Evolutionary conservation across 2,797 vertebrate genomes (phyloP).

Genomic region (Eutrigla gurnardus): DNA sequence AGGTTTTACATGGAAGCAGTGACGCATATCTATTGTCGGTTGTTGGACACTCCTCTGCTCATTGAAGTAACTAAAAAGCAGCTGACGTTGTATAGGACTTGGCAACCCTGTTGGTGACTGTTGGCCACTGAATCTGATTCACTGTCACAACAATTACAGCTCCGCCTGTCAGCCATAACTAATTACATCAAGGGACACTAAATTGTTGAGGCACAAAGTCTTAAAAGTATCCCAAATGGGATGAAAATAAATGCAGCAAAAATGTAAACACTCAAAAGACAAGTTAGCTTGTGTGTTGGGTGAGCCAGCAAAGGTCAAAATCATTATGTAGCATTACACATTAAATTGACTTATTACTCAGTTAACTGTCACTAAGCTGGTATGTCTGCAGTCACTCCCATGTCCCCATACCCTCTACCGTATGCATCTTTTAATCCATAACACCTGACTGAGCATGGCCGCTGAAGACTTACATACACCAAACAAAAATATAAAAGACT

Average conservation of each 20-base stretch:
- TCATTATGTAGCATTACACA: neutral
- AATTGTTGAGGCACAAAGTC: neutral
- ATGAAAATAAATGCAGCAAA: neutral
- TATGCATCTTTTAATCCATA: neutral
- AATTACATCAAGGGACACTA: neutral
- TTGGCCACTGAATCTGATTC: slow-evolving; percentile 11
- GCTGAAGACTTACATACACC: neutral
- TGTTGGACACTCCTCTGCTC: slow-evolving; percentile 72
- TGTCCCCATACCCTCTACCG: neutral
- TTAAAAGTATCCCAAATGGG: neutral
- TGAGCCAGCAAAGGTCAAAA: neutral
- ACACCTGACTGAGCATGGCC: neutral
- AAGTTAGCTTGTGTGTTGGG: neutral
- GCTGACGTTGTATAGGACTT: slow-evolving; percentile 49
- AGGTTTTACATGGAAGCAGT: slow-evolving; percentile 75
- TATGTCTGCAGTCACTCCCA: slow-evolving; percentile 9
- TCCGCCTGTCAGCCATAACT: neutral
- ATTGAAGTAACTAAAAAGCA: slow-evolving; percentile 49
- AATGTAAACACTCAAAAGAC: neutral
- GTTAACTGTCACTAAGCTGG: neutral
- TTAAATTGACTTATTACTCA: neutral
- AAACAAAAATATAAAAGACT: too few relatives aligned
- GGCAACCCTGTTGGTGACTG: slow-evolving; percentile 14
- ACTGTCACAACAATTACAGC: slow-evolving; percentile 16
- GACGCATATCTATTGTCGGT: slow-evolving; percentile 71